These are phyloP conservation scores for Psittacula derbiana DNA, from an alignment of 2,797 vertebrate species.

Conservation along the genomic window DNA sequence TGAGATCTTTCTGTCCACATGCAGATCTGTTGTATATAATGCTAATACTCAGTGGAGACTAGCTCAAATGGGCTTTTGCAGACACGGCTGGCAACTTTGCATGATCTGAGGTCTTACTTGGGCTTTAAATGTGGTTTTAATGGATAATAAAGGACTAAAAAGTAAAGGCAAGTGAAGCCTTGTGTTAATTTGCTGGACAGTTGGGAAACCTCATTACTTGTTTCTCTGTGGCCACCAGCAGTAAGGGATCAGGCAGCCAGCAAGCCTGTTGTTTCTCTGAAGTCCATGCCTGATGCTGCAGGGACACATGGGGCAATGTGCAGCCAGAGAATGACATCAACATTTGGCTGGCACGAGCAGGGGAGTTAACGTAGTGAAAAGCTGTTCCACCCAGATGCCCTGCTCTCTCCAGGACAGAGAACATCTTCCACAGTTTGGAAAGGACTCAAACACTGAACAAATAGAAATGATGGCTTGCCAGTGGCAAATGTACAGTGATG, in stretches of 20 bases:
- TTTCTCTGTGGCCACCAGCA: not conserved
- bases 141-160: not conserved
- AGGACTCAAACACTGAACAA: not conserved
- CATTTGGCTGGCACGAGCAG: not conserved
- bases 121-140: slow-evolving; percentile 10
- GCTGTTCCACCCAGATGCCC: not conserved
- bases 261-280: not conserved
- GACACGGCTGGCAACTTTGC: not conserved
- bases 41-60: not conserved
- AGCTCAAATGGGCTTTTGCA: slow-evolving; percentile 9
- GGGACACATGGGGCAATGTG: not conserved
- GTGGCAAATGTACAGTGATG: not conserved
- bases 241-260: not conserved
- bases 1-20: not conserved
- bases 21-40: not conserved
- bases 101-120: not conserved
- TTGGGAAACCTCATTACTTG: not conserved
- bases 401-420: slow-evolving; percentile 1
- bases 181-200: not conserved
- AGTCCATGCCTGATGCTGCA: not conserved
- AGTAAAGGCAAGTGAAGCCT: not conserved
- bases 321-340: slow-evolving; percentile 25
- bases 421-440: slow-evolving; percentile 25
- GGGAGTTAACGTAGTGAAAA: not conserved
- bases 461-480: slow-evolving; percentile 5